These are phyloP conservation scores for Archocentrus centrarchus DNA, from an alignment of 2,113 vertebrate species.

Conservation along the genomic window DNA sequence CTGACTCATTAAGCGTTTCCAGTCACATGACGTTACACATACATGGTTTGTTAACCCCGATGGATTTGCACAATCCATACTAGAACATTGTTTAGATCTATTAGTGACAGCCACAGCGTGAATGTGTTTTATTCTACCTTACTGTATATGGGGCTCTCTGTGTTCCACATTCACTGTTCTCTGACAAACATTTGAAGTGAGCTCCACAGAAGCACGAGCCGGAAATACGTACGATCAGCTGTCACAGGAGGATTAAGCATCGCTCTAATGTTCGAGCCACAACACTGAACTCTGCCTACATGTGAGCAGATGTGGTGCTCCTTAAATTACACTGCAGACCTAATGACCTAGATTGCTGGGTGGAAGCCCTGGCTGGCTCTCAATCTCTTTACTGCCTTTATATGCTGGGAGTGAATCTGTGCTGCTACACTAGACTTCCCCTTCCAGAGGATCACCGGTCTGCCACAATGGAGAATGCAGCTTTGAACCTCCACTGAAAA, in stretches of 20 bases:
- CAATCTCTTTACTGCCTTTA: constrained; percentile 52
- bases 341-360: constrained; percentile 79
- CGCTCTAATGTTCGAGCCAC: constrained; percentile 56
- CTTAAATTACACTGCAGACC: constrained; percentile 77
- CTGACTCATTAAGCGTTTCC: constrained; percentile 16
- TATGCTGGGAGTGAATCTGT: constrained; percentile 28
- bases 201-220: constrained; percentile 14
- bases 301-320: constrained; percentile 76
- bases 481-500: neutral
- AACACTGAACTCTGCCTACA: constrained; percentile 62
- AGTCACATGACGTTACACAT: neutral
- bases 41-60: neutral
- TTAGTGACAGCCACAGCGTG: neutral
- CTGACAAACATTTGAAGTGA: constrained; percentile 27
- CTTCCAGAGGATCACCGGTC: constrained; percentile 3
- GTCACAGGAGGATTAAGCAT: constrained; percentile 64
- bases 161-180: neutral
- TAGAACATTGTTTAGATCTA: neutral
- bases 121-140: constrained; percentile 13
- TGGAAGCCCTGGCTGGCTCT: constrained; percentile 55
- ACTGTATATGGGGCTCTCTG: neutral
- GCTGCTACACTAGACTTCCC: constrained; percentile 2
- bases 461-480: neutral
- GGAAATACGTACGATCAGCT: constrained; percentile 58
- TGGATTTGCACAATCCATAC: neutral